These are phyloP conservation scores for Aphelocoma californica DNA, from an alignment of 2,797 vertebrate genomes.

Conservation along the genomic window DNA sequence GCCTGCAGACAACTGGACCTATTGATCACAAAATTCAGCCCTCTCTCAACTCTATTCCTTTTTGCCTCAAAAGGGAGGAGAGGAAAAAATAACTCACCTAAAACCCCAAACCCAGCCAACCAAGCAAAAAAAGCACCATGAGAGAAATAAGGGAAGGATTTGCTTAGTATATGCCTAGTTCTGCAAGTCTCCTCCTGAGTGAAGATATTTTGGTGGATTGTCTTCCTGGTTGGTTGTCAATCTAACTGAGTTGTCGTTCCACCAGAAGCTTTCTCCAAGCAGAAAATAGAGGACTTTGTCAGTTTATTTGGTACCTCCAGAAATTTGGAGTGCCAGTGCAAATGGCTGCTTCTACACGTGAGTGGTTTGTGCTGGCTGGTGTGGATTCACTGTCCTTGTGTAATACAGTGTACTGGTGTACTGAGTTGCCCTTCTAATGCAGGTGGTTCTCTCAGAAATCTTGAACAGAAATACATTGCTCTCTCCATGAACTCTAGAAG, in stretches of 20 bases:
- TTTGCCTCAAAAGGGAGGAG: neutral
- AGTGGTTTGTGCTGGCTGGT: neutral
- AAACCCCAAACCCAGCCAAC: neutral
- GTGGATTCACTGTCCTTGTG: neutral
- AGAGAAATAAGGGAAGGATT: neutral
- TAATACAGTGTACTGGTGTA: neutral
- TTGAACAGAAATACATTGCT: neutral
- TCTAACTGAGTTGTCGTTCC: neutral
- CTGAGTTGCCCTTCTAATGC: neutral
- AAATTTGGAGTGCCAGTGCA: neutral
- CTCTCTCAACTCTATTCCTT: neutral
- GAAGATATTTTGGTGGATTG: neutral
- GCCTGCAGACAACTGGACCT: neutral
- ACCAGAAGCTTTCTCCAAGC: neutral
- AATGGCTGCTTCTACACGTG: rapidly evolving
- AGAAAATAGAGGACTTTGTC: neutral
- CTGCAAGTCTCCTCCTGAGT: neutral
- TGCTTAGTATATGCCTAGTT: neutral
- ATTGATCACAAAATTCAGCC: neutral
- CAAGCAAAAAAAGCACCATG: neutral
- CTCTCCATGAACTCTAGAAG: neutral
- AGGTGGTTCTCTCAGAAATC: neutral
- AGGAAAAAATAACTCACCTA: rapidly evolving
- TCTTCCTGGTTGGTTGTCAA: neutral
- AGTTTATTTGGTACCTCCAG: neutral